Percentiles rank a stretch among this genome's conserved stretches.
These are phyloP conservation scores for Orthonyx spaldingii DNA, from an alignment of 2,113 vertebrate genomes.

Conservation along the genomic window DNA sequence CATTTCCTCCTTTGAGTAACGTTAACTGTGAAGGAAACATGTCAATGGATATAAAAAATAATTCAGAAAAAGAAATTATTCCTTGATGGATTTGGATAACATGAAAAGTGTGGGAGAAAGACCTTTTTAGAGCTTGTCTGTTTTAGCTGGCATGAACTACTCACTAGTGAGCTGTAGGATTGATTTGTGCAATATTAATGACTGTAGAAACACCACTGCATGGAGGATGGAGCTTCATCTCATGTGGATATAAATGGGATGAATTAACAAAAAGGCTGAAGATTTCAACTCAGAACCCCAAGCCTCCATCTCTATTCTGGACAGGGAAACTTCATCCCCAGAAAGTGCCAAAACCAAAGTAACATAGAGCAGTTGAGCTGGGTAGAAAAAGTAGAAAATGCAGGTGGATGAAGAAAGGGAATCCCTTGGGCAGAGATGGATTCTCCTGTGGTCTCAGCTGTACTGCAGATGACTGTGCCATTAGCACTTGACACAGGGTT, in stretches of 20 bases:
- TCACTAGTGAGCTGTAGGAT: not conserved
- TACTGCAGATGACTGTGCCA: not conserved
- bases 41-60: not conserved
- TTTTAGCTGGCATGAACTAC: not conserved
- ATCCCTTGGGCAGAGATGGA: not conserved
- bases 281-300: not conserved
- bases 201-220: not conserved
- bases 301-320: not conserved
- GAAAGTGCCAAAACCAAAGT: not conserved
- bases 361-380: not conserved
- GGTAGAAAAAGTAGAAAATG: not conserved
- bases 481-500: not conserved
- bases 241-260: not conserved
- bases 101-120: not conserved
- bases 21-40: not conserved
- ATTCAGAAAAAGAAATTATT: not conserved
- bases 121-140: not conserved
- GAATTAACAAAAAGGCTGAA: not conserved
- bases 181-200: not conserved
- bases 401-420: not conserved
- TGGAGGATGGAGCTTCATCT: not conserved
- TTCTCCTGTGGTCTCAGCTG: not conserved
- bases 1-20: not conserved
- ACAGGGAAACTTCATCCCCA: not conserved
- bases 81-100: not conserved